Evolutionary conservation across 2,888 invertebrate species (phyloP).

Genomic region (Eupithecia inturbata): DNA sequence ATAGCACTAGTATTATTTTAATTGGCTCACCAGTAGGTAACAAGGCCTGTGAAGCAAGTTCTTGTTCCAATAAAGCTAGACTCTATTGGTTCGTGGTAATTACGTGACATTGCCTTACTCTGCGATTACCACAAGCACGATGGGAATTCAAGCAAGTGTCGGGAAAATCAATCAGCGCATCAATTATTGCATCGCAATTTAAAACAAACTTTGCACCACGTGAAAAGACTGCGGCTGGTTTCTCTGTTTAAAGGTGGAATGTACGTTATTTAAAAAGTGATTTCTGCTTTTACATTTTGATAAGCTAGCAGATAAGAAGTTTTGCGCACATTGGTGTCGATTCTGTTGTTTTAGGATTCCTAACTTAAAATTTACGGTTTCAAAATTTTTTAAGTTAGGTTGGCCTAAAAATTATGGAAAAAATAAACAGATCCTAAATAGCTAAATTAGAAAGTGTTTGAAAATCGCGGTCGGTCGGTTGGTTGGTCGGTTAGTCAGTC

Average conservation of each 20-base stretch:
- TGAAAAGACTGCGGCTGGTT: neutral
- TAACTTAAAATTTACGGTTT: no score
- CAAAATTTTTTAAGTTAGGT: no score
- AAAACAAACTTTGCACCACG: constrained; percentile 36
- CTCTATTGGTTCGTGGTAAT: constrained; percentile 68
- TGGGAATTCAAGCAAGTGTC: constrained; percentile 76
- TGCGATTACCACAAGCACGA: constrained; percentile 43
- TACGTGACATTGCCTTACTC: constrained; percentile 61
- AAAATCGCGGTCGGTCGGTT: no score
- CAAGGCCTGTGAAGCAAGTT: constrained; percentile 70
- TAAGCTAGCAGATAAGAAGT: no score
- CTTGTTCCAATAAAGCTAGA: constrained; percentile 75
- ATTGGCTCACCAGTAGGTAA: constrained; percentile 62
- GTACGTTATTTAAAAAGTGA: neutral
- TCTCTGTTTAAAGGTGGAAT: neutral
- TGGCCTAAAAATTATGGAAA: no score
- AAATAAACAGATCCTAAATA: no score
- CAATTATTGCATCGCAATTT: constrained; percentile 43
- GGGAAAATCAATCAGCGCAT: constrained; percentile 69
- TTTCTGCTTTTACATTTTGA: no score
- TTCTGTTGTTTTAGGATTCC: no score
- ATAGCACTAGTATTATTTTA: constrained; percentile 42
- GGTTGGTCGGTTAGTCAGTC: no score
- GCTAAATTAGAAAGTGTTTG: no score
- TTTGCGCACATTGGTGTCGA: no score